Evolutionary conservation across 2,888 invertebrate species (phyloP), one percentile per base, ranked within the genome.

Genomic region (Himalopsyche japonica): DNA sequence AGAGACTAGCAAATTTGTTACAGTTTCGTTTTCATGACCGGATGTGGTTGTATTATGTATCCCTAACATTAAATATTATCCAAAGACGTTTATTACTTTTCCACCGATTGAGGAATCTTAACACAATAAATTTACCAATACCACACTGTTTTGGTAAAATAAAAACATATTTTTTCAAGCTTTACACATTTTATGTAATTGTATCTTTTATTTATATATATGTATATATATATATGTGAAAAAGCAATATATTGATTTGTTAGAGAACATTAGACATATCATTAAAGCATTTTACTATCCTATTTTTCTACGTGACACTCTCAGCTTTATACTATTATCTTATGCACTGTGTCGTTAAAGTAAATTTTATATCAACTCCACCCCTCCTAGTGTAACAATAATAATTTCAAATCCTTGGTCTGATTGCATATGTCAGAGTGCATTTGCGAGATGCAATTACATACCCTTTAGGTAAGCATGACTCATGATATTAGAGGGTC

Each of bases 401-500:
- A 57, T 57, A 57, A 57, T 57, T 20, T 8, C 57, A 57, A 20
- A 57, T 57, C 57, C 57, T 57, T 7, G 24, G 20, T 20, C 57
- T 57, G 20, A 57, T 57, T 57, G 57, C 57, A 57, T 20, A 57
- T 57, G 57, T 57, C 57, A 57, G 24, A 57, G 57, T 57, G 57
- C 57, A 57, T 57, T 57, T 24, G 20, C 24, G 57, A 57, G 57
- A 57, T 57, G 57, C 57, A 57, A 57, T 57, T 57, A 57, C n/a
- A 24, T 10, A 57, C 57, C 57, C 57, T 20, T 57, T 57, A 20
- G 57, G 10, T 24, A 24, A 34, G 77, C 34, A 82, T 78, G 82
- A 82, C 78, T 77, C 82, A 78, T 82, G 48, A 49, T 82, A 82
- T 78, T 82, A 82, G 77, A 15, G 82, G 82, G 49, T 77, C 57